A percentile compares a stretch with the other conserved stretches of the same genome.
phyloP scores from a whole-genome alignment of 2,113 vertebrate genomes.

The Naja naja region DNA sequence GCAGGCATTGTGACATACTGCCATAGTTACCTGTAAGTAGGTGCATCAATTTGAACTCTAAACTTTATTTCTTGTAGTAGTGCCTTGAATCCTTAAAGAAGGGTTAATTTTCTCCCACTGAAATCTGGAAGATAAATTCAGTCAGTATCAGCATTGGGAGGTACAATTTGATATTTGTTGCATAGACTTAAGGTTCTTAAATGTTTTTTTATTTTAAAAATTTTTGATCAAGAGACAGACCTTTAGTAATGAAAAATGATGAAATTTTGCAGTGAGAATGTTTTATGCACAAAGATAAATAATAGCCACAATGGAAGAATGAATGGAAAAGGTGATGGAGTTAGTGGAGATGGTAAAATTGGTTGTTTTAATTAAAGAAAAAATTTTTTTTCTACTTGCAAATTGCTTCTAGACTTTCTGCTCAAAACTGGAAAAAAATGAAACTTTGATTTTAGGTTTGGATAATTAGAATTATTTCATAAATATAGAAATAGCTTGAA shows the following conservation, averaged over 20 bases:
- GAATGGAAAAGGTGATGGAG: not conserved
- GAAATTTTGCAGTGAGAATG: not conserved
- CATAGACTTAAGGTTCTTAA: not conserved
- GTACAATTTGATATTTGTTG: not conserved
- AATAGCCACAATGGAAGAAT: not conserved
- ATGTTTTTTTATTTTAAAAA: not conserved
- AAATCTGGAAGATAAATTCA: not conserved
- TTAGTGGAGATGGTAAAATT: not conserved
- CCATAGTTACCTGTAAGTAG: not conserved
- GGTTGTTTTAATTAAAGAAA: not conserved
- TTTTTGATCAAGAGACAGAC: not conserved
- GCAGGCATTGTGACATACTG: not conserved
- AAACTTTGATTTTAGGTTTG: not conserved
- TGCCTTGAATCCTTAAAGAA: not conserved
- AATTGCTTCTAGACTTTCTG: not conserved
- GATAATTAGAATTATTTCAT: not conserved
- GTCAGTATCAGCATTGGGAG: not conserved
- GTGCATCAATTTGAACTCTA: not conserved
- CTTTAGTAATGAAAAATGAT: not conserved
- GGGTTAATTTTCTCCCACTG: not conserved
- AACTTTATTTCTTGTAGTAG: not conserved
- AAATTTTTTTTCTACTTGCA: not conserved
- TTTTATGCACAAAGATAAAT: not conserved
- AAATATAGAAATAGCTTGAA: not conserved
- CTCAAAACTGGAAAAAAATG: not conserved